Conservation (phyloP, 1,140 invertebrate species). For the Protaetia brevitarsis region DNA sequence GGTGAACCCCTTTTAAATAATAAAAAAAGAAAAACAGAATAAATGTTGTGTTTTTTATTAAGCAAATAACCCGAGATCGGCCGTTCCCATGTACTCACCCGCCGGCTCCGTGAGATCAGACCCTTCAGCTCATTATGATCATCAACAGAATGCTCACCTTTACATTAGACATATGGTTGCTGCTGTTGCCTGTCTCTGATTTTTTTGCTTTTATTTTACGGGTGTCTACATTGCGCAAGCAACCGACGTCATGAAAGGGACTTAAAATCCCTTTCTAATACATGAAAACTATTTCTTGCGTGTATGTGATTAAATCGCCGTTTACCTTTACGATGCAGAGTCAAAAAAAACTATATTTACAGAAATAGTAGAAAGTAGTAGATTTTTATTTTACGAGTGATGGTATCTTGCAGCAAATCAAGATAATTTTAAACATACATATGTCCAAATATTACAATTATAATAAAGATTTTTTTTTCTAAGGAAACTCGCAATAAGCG, state of each 20-base stretch:
- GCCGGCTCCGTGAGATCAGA: not conserved
- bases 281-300: too few species aligned
- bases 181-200: not conserved
- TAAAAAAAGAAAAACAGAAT: too few species aligned
- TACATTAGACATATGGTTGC: not conserved
- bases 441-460: too few species aligned
- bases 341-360: too few species aligned
- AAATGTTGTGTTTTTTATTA: slow-evolving; percentile 14
- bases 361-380: too few species aligned
- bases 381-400: too few species aligned
- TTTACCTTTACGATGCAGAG: too few species aligned
- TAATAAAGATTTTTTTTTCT: too few species aligned
- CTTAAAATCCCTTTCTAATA: not conserved
- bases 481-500: too few species aligned
- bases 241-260: not conserved
- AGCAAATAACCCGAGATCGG: slow-evolving; percentile 13
- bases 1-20: slow-evolving; percentile 33
- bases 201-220: slow-evolving; percentile 7
- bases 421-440: too few species aligned
- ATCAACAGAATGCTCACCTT: slow-evolving; percentile 11
- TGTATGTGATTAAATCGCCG: too few species aligned
- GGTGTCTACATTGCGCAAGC: not conserved
- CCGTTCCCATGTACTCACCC: not conserved
- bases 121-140: not conserved
- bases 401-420: too few species aligned